Evolutionary conservation across 2,888 invertebrate species (phyloP).

Genomic region (Eueremaeus valkanovi): DNA sequence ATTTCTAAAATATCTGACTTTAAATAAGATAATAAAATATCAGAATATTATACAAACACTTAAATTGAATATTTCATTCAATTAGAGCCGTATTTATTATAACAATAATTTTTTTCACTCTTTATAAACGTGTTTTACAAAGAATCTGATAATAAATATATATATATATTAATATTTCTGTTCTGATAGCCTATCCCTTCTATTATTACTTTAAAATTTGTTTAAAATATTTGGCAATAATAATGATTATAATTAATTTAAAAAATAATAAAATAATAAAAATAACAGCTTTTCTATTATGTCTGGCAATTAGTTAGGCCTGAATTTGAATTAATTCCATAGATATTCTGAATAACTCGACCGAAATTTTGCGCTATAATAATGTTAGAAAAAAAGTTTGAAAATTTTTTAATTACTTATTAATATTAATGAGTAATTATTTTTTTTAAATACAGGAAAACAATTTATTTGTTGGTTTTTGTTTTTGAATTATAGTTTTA

Average conservation of each 20-base stretch:
- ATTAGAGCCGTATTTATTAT: conserved; percentile 18
- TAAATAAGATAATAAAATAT: conserved; percentile 25
- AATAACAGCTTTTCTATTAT: no score
- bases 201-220: not conserved
- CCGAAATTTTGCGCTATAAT: not conserved
- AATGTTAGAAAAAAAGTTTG: not conserved
- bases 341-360: not conserved
- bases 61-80: conserved; percentile 21
- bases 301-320: not conserved
- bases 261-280: no score
- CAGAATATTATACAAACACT: conserved; percentile 2
- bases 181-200: not conserved
- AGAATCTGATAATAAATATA: not conserved
- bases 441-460: conserved; percentile 16
- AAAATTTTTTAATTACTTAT: conserved; percentile 2
- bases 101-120: conserved; percentile 1
- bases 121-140: not conserved
- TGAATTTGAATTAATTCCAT: not conserved
- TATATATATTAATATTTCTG: no score
- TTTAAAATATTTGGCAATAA: conserved; percentile 1
- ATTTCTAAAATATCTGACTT: not conserved
- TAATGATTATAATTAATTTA: not conserved
- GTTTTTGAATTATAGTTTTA: not conserved
- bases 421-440: conserved; percentile 11
- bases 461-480: conserved; percentile 15